Evolutionary conservation across 2,797 vertebrate species (phyloP).

Genomic region (Mormyrus proboscirostris): DNA sequence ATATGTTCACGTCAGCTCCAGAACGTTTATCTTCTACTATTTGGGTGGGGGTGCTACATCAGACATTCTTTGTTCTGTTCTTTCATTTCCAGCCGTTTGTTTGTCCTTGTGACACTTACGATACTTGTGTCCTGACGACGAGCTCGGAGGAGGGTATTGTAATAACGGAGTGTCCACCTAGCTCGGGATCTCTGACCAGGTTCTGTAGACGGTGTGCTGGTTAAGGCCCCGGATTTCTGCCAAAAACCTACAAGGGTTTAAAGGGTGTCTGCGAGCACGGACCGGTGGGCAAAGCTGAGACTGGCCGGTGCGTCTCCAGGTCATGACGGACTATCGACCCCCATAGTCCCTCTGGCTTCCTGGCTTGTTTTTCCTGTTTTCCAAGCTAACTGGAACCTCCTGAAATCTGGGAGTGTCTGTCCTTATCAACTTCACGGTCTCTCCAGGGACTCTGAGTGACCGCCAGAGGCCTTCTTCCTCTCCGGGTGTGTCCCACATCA

Average conservation of each 20-base stretch:
- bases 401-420: neutral
- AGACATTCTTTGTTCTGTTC: neutral
- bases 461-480: neutral
- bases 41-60: neutral
- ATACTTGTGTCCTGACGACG: neutral
- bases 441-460: neutral
- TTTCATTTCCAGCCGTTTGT: neutral
- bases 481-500: neutral
- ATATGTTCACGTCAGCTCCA: neutral
- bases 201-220: neutral
- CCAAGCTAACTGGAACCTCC: neutral
- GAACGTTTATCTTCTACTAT: neutral
- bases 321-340: neutral
- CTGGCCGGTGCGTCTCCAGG: neutral
- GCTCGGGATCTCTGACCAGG: neutral
- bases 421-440: neutral
- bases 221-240: neutral
- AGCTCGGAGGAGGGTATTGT: neutral
- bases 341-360: neutral
- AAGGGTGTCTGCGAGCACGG: neutral
- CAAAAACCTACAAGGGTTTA: neutral
- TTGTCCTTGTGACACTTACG: neutral
- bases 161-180: neutral
- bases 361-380: conserved; percentile 7
- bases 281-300: neutral